These are phyloP conservation scores for Darevskia nairensis DNA, from an alignment of 2,797 vertebrate genomes.

Conservation along the genomic window DNA sequence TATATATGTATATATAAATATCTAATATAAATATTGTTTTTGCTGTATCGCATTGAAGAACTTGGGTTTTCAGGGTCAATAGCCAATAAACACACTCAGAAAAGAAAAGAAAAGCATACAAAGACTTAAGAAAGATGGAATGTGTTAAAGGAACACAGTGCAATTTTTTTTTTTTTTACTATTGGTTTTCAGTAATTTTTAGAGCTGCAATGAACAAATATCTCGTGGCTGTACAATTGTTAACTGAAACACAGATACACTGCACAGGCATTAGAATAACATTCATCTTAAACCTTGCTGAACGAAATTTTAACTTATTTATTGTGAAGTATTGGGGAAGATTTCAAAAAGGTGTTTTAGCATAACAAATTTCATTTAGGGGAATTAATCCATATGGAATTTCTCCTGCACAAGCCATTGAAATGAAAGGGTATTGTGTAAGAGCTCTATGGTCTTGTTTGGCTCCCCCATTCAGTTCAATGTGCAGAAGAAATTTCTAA, in stretches of 20 bases:
- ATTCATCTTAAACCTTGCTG: slow-evolving; percentile 77
- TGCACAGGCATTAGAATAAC: slow-evolving; percentile 73
- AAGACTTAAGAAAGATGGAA: slow-evolving; percentile 67
- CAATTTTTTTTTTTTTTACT: slow-evolving; percentile 61
- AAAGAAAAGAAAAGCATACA: slow-evolving; percentile 39
- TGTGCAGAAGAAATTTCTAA: slow-evolving; percentile 22
- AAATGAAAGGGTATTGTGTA: neutral
- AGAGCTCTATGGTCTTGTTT: slow-evolving; percentile 2
- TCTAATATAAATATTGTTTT: slow-evolving; percentile 78
- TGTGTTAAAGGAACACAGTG: slow-evolving; percentile 67
- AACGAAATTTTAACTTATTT: slow-evolving; percentile 80
- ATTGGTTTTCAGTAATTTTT: slow-evolving; percentile 69
- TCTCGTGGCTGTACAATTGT: slow-evolving; percentile 71
- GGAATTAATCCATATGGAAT: slow-evolving; percentile 8
- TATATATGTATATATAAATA: slow-evolving; percentile 75
- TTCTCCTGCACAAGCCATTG: slow-evolving; percentile 20
- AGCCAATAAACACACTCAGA: slow-evolving; percentile 63
- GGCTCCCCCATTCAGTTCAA: slow-evolving; percentile 3
- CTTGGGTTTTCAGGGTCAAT: slow-evolving; percentile 78
- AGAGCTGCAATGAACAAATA: slow-evolving; percentile 71
- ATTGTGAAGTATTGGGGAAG: slow-evolving; percentile 81
- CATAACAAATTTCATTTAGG: slow-evolving; percentile 70
- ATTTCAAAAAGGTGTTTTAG: slow-evolving; percentile 81
- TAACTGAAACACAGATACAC: slow-evolving; percentile 68
- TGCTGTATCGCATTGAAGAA: slow-evolving; percentile 79